Base-by-base conservation (phyloP, 30 jellyfish, hydroid and myxozoan species). In the Pelagia noctiluca region DNA sequence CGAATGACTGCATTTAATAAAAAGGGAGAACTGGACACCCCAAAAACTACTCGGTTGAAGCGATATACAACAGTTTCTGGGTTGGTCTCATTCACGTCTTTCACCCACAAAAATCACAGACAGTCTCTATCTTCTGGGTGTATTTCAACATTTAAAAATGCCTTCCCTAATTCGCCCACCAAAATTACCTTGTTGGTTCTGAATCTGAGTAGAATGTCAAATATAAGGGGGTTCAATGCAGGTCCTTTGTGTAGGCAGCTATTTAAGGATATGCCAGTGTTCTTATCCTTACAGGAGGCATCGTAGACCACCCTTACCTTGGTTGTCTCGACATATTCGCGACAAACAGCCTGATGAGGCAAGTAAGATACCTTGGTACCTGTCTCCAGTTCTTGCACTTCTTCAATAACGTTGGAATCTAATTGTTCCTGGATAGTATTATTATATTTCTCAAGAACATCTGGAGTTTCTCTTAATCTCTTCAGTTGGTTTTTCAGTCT, bases 161-260 rank as follows among this genome's bases (percentile, higher is more conserved):
- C 88, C 37, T 77, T 77, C 79, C 60, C 79, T n/a, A 77, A 53
- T 21, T 77, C 88, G 4, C 79, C 88, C 19, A 77, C 78, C 18
- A 77, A 13, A 7, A 80, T 80, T 35, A 57, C 80, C 28, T 35
- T 77, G 47, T 60, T 60, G 22, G 50, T 22, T 49, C 88, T 60
- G 50, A 77, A 77, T 16, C 88, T 26, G 23, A 77, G 25, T 13
- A 54, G 69, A 8, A 77, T 77, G 32, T 77, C 88, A 77, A 77
- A 77, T 36, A 77, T 42, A 18, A 57, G 18, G 28, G 88, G 79
- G 49, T 69, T 57, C 35, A 77, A 77, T 7, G 66, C 21, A 11
- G 88, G 88, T 2, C 88, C 88, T 8, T 30, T 52, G 60, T 77
- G 79, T 30, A 57, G 42, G 50, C 88, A 77, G 30, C 60, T 80